Percentiles rank a stretch among this genome's conserved stretches.
Evolutionary conservation across 92 coral and sea anemone genomes (phyloP).

Genomic region (Phenganax stokvisi): DNA sequence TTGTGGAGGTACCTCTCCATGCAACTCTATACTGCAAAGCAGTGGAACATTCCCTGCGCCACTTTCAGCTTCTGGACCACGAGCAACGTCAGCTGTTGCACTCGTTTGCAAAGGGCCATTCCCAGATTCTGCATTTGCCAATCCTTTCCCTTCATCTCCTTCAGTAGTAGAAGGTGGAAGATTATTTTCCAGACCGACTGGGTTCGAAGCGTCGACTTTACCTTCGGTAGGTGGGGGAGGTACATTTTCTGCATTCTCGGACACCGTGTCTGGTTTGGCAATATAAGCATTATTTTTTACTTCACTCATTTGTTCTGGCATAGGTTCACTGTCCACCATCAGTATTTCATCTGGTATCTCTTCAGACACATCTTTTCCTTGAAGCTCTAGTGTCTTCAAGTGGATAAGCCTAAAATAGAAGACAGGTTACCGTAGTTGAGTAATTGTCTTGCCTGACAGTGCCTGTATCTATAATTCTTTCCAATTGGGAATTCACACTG

Average conservation of each 20-base stretch:
- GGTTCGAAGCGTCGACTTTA: too few species aligned
- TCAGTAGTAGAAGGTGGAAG: constrained; percentile 31
- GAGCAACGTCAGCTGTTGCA: too few species aligned
- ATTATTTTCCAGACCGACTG: not conserved
- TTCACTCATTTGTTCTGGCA: constrained; percentile 61
- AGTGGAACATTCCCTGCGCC: too few species aligned
- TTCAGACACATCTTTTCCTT: constrained; percentile 47
- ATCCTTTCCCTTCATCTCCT: not conserved
- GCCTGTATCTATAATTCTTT: too few species aligned
- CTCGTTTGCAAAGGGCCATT: too few species aligned
- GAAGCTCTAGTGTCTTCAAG: constrained; percentile 15
- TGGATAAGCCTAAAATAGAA: constrained; percentile 13
- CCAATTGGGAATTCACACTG: not conserved
- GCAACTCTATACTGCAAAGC: too few species aligned
- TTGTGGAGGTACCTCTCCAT: too few species aligned
- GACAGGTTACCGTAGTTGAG: not conserved
- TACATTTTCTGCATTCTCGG: constrained; percentile 1
- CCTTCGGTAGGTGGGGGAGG: constrained; percentile 2
- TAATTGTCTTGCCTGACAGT: not conserved
- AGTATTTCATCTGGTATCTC: constrained; percentile 65
- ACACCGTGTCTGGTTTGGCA: constrained; percentile 29
- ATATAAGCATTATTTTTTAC: constrained; percentile 38
- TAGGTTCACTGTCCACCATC: constrained; percentile 62
- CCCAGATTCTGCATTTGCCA: too few species aligned
- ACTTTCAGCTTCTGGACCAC: too few species aligned